phyloP scores from a whole-genome alignment of 2,797 vertebrate genomes.

The Periophthalmus magnuspinnatus region DNA sequence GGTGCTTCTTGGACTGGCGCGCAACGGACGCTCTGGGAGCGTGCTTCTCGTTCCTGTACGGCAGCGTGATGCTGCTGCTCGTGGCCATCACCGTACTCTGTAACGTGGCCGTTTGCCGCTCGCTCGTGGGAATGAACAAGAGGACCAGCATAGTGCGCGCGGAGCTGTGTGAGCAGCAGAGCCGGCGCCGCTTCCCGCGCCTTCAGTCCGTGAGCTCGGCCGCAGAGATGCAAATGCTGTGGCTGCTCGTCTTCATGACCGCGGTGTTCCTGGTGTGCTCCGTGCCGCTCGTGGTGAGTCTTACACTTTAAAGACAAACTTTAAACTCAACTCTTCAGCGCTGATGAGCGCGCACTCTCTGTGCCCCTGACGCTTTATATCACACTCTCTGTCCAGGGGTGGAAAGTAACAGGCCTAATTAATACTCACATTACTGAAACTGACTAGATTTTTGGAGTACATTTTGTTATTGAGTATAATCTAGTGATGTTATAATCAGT shows the following conservation, averaged over 20 bases:
- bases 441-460: too few relatives aligned
- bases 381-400: too few relatives aligned
- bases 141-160: conserved; percentile 69
- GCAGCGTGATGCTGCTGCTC: conserved; percentile 76
- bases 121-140: conserved; percentile 81
- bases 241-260: conserved; percentile 82
- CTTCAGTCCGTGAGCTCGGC: conserved; percentile 74
- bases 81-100: conserved; percentile 77
- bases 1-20: conserved; percentile 84
- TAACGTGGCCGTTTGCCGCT: conserved; percentile 79
- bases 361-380: too few relatives aligned
- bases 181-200: conserved; percentile 72
- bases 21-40: conserved; percentile 70
- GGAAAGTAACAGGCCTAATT: too few relatives aligned
- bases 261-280: conserved; percentile 82
- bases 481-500: too few relatives aligned
- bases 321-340: too few relatives aligned
- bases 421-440: too few relatives aligned
- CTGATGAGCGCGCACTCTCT: too few relatives aligned
- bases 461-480: too few relatives aligned
- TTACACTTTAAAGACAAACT: too few relatives aligned
- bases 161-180: conserved; percentile 64
- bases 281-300: conserved; percentile 81
- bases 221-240: conserved; percentile 83
- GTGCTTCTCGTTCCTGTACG: conserved; percentile 80